These are phyloP conservation scores for Dorcus parallelipipedus DNA, from an alignment of 2,888 invertebrate genomes.

Conservation along the genomic window DNA sequence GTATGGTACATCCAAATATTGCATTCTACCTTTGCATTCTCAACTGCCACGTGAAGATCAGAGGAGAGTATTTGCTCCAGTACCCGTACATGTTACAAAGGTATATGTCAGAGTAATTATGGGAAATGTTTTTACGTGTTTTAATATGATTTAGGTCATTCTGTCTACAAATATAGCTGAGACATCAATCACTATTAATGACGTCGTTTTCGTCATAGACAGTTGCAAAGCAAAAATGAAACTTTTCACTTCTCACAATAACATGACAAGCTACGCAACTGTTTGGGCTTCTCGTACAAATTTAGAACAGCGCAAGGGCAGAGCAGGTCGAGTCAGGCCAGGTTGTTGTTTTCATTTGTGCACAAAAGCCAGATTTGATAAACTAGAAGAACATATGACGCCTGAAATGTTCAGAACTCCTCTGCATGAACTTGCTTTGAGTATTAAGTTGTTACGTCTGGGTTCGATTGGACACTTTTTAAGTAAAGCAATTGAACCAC, in stretches of 20 bases:
- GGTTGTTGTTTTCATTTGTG: constrained; percentile 95
- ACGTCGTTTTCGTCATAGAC: constrained; percentile 97
- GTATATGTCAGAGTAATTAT: constrained; percentile 43
- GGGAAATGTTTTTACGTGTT: not conserved
- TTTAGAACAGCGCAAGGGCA: constrained; percentile 86
- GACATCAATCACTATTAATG: constrained; percentile 97
- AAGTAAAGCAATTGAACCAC: constrained; percentile 93
- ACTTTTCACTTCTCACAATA: constrained; percentile 96
- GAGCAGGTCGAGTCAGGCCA: constrained; percentile 92
- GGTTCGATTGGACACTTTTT: constrained; percentile 93
- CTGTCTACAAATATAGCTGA: constrained; percentile 98
- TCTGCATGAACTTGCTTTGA: constrained; percentile 88
- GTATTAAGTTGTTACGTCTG: constrained; percentile 83
- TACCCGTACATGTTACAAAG: constrained; percentile 81
- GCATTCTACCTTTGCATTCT: constrained; percentile 92
- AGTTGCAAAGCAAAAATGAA: constrained; percentile 97
- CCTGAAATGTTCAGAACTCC: constrained; percentile 99
- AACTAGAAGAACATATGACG: constrained; percentile 84
- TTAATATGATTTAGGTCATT: constrained; percentile 65
- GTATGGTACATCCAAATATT: constrained; percentile 59
- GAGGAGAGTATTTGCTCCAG: constrained; percentile 84
- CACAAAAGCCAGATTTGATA: constrained; percentile 67
- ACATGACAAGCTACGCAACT: constrained; percentile 97
- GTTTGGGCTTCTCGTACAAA: constrained; percentile 95
- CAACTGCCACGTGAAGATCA: constrained; percentile 96